Conservation (phyloP, 2,797 vertebrate genomes). For the Momotus momota region DNA sequence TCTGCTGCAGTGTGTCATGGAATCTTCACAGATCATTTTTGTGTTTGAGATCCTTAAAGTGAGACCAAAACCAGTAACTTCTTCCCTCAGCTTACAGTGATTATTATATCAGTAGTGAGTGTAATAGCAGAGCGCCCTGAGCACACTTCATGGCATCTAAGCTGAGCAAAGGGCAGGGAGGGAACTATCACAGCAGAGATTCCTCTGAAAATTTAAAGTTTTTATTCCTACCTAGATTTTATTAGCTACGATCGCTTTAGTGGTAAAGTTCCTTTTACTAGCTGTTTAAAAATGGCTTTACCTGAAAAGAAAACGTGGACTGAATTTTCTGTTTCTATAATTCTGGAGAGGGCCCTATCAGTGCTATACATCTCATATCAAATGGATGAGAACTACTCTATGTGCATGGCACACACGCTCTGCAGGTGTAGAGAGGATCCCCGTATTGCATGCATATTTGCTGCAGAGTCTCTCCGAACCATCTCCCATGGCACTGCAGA, state of each 20-base stretch:
- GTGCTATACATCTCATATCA: neutral
- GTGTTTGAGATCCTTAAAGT: neutral
- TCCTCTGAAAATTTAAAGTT: neutral
- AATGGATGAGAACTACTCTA: neutral
- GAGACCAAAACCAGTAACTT: neutral
- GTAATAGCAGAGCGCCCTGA: neutral
- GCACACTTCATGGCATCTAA: neutral
- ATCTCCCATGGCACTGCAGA: neutral
- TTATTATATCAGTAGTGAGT: neutral
- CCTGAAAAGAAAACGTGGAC: neutral
- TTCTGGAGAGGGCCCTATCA: neutral
- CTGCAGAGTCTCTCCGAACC: neutral
- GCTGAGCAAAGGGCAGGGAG: neutral
- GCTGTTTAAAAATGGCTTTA: neutral
- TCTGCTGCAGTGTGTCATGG: neutral
- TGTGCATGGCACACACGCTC: neutral
- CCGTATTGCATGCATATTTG: neutral
- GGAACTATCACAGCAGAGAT: neutral
- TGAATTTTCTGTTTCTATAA: neutral
- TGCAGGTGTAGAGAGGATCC: neutral
- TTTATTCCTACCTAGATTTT: neutral
- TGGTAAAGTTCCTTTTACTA: neutral
- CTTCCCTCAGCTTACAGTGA: neutral
- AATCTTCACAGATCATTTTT: neutral
- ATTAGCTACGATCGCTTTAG: neutral